Evolutionary conservation across 1,140 invertebrate genomes (phyloP), one percentile per base, ranked within the genome.

Genomic region (Drosophila oshimai): DNA sequence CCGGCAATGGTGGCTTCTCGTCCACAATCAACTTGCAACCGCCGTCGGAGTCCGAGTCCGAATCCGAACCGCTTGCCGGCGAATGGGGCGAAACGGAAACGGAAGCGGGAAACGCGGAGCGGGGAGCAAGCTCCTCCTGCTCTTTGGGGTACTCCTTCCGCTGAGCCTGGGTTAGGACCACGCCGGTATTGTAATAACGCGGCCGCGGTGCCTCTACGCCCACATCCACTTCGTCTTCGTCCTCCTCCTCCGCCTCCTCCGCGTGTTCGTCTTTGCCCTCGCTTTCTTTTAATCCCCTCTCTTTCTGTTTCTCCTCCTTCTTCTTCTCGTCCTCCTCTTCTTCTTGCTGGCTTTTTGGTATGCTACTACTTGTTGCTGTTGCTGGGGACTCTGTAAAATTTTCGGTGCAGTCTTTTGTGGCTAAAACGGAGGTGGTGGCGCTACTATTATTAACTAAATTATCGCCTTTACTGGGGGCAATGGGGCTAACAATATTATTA

Each of bases 151-250:
- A 96, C 80, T 95, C 95, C 91, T 96, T 96, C 54, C 95, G 93
- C 91, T 96, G 95, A 2, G 95, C 95, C 74, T 95, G 93, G 15
- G 95, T 96, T 18, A 96, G 90, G 1, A 96, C 94, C 36, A 94
- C 92, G 68, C 89, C 77, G 13, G 69, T 81, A 31, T 94, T 95
- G 6, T 95, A 95, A 80, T 96, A 96, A 65, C 95, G 93, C 39
- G 94, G 91, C 0, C 94, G 81, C 1, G 72, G 74, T 18, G 67
- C 54, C 42, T 86, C 81, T 15, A 77, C 71, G 24, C 69, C 75
- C 18, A 84, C 71, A 61, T 75, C 73, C 7, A 77, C 64, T 36
- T 70, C 80, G 24, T 57, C 69, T 34, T 86, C 81, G 6, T 28
- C 64, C 15, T 73, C 64, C 4, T 37, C 50, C n/a, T 77, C 74